Evolutionary conservation across 1,140 invertebrate species (phyloP).

Genomic region (Onthophagus taurus): DNA sequence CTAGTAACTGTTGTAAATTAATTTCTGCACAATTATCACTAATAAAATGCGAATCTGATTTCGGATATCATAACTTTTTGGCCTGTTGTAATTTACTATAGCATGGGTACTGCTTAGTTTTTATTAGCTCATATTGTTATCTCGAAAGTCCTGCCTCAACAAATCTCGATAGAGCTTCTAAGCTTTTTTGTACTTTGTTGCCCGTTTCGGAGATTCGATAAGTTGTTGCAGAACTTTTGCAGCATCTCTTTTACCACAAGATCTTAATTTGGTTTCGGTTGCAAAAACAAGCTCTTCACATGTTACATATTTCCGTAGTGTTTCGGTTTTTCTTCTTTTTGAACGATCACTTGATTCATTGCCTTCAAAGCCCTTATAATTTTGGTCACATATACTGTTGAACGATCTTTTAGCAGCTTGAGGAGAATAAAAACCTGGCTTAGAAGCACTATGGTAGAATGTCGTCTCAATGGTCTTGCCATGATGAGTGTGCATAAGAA

Average conservation of each 20-base stretch:
- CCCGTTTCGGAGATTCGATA: neutral
- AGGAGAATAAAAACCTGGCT: too few species aligned
- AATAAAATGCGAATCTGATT: constrained; percentile 1
- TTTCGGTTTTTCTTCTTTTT: constrained; percentile 27
- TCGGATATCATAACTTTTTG: constrained; percentile 9
- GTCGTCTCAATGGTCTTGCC: too few species aligned
- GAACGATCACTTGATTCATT: constrained; percentile 23
- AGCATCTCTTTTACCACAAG: constrained; percentile 4
- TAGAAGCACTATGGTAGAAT: too few species aligned
- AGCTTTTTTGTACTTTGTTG: constrained; percentile 5
- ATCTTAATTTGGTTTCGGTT: constrained; percentile 3
- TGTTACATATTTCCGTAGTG: constrained; percentile 18
- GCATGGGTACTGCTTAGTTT: constrained; percentile 5
- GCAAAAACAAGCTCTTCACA: constrained; percentile 15
- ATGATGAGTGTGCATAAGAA: too few species aligned
- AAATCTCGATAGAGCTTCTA: constrained; percentile 11
- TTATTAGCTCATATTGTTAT: neutral
- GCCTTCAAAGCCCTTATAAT: too few species aligned
- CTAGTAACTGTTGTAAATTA: constrained; percentile 19
- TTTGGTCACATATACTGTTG: too few species aligned
- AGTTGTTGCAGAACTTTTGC: neutral
- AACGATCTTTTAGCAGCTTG: too few species aligned
- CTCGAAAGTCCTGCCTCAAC: constrained; percentile 8
- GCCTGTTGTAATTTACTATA: constrained; percentile 7
- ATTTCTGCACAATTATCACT: constrained; percentile 19